Evolutionary conservation across 2,797 vertebrate species (phyloP), one percentile per base, ranked within the genome.

Genomic region (Silurus lanzhouensis): DNA sequence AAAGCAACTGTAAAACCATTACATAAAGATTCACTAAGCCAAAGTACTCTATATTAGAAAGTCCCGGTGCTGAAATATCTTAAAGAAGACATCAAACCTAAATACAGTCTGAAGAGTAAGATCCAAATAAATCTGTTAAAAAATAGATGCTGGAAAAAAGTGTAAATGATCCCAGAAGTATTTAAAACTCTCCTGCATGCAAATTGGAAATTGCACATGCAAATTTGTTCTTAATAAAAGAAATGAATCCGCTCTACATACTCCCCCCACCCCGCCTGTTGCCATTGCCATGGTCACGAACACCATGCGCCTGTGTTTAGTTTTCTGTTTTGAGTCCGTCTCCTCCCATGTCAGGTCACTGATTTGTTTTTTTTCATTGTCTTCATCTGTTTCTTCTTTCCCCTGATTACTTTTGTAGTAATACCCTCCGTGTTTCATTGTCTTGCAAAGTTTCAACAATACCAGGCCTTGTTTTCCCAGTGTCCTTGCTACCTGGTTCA

Each of bases 341-440:
- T 64, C 55, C 9, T 4, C 55, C 27, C 27, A 20, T 31, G 15
- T 60, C 22, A 46, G 46, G 22, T 80, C 60, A 25, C 15, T 64
- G 20, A 46, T 63, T 79, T 63, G 38, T 63, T 61, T 79, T 12
- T 79, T 38, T 38, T 38, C 20, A 79, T 79, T 15, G 13, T 63
- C n/a, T 46, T 79, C 77, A 64, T 48, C 77, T 48, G 38, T 80
- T 80, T 80, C 20, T 44, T 64, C 60, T 48, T 79, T 64, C 19
- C 15, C 20, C 38, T 80, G 60, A 25, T 64, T 46, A 25, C 22
- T 46, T 5, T 1, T 80, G 38, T 44, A n/a, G 31, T 6, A 63
- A 63, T 64, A 48, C 22, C 31, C 52, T 46, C 75, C 48, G 22
- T 9, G 20, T 64, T 80, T 13, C 13, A 63, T 25, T 31, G 75